Evolutionary conservation across 2,113 vertebrate species (phyloP), one percentile per base, ranked within the genome.

Genomic region (Bubalus kerabau): DNA sequence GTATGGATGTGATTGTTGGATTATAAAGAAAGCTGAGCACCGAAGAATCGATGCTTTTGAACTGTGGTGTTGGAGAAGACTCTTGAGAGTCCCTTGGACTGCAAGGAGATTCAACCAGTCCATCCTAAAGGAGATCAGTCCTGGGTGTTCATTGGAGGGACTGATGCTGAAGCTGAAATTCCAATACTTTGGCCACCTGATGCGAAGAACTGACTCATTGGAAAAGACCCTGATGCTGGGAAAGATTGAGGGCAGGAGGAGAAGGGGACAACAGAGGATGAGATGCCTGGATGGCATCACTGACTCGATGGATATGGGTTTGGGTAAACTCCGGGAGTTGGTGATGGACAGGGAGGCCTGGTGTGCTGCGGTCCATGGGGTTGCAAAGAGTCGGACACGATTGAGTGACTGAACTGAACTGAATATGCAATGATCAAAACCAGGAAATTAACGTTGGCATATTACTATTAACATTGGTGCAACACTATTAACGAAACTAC

Each of bases 381-480:
- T 60, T 1, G 1, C 26, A 60, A 12, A 17, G 62, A 64, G 7
- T 17, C 0, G 2, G 62, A 64, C 16, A 64, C 0, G 15, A 64
- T 30, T 64, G 62, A 64, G 30, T 0, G 15, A 17, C 30, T 64
- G 7, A 64, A 64, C 30, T 64, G 60, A 64, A 64, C 30, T 64
- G 62, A 54, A 71, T 36, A 23, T 71, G n/a, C 30, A 59, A 76
- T 9, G 17, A 74, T 90, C 21, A 81, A 81, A 81, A 46, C 30
- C 16, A 36, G 62, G 78, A 84, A 80, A 54, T 8, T 54, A 43
- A 17, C 13, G 23, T 7, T 26, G 28, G 36, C 6, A 5, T 11
- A 8, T 52, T 21, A 6, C 30, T 36, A 2, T 43, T 56, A 26
- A 81, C 56, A 52, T 23, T 21, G 28, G 86, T 15, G 2, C 4